Evolutionary conservation across 2,113 vertebrate genomes (phyloP), one percentile per base, ranked within the genome.

Genomic region (Embiotoca jacksoni): DNA sequence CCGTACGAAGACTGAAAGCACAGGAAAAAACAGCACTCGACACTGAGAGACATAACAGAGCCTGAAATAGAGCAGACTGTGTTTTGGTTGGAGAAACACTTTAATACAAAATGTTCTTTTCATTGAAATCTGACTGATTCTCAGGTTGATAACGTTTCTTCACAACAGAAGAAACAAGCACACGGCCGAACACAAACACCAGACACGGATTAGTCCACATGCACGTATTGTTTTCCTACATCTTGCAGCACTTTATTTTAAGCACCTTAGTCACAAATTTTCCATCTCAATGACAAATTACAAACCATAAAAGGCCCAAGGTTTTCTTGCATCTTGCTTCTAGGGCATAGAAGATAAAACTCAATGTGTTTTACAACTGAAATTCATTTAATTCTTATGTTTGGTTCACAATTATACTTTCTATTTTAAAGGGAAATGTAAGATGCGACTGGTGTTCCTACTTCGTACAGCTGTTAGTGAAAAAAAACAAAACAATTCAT

Each of bases 41-140:
- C 49, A 56, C 47, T 79, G 31, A 50, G 55, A 76, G 35, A 59
- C 73, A 59, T 9, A 70, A 64, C 37, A 47, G 33, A 79, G 36
- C 63, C 69, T 52, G 53, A 84, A 84, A 86, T 70, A 80, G 81
- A 3, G 47, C 4, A 1, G 16, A 3, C 31, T 81, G 69, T 80
- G 82, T 83, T 80, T 71, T 39, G 56, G 39, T 84, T 81, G 74
- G 73, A 83, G 50, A 15, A 0, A 1, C 10, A 23, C 30, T 36
- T 7, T 30, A 3, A 16, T 2, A 53, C n/a, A 41, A 11, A 3
- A 1, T 9, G 39, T 69, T 65, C 46, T 62, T 73, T 66, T 46
- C 1, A 30, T 44, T 5, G 3, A 66, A 74, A 67, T 63, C 46
- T 3, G n/a, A 61, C 23, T 0, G 3, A 54, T 1, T 55, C 58